phyloP scores from a whole-genome alignment of 2,888 invertebrate genomes.

The Drosophila phalerata region DNA sequence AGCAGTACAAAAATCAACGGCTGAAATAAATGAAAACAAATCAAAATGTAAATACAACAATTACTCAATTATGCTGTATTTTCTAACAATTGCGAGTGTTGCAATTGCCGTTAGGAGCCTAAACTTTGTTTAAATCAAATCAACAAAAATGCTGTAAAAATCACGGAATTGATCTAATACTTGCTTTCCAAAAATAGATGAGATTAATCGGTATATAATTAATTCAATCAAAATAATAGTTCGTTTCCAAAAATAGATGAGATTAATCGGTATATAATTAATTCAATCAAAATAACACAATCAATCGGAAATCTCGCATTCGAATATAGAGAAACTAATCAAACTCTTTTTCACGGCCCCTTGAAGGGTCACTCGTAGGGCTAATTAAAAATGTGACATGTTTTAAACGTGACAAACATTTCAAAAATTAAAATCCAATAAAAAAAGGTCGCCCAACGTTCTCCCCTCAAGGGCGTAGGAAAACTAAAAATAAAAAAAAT shows the following conservation, averaged over 20 bases:
- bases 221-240: background rate
- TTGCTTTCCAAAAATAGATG: background rate
- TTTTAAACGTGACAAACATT: slow-evolving; percentile 48
- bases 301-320: background rate
- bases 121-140: background rate
- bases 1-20: slow-evolving; percentile 8
- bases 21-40: slow-evolving; percentile 9
- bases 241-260: background rate
- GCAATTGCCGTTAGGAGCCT: slow-evolving; percentile 10
- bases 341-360: slow-evolving; percentile 13
- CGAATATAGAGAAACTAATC: background rate
- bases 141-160: background rate
- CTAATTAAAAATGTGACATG: slow-evolving; percentile 36
- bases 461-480: slow-evolving; percentile 8
- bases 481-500: slow-evolving; percentile 30
- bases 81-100: slow-evolving; percentile 11
- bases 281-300: slow-evolving; percentile 2
- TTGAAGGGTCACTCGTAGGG: slow-evolving; percentile 21
- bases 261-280: background rate
- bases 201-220: background rate
- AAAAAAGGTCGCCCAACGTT: slow-evolving; percentile 41
- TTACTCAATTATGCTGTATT: slow-evolving; percentile 26
- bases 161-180: background rate
- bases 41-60: slow-evolving; percentile 42
- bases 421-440: slow-evolving; percentile 13